phyloP scores from a whole-genome alignment of 92 coral and sea anemone genomes.

The Galaxea fascicularis region DNA sequence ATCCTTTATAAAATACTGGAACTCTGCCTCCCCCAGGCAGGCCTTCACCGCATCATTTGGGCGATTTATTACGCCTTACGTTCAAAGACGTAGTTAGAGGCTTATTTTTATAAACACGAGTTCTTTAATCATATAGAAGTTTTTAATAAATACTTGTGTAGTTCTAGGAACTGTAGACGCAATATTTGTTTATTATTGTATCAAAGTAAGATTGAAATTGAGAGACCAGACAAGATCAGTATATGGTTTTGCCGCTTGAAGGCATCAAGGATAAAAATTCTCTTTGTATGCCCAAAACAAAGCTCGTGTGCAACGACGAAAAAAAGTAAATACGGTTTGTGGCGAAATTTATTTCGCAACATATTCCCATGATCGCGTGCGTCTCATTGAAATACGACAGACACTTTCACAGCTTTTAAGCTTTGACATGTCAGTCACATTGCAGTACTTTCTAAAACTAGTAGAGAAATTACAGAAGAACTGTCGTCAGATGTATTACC shows the following conservation, averaged over 20 bases:
- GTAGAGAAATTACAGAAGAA: neutral
- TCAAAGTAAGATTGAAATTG: neutral
- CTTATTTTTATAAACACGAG: constrained; percentile 22
- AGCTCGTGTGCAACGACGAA: neutral
- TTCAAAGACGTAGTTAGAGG: neutral
- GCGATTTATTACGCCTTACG: neutral
- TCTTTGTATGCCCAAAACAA: neutral
- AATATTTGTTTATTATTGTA: constrained; percentile 7
- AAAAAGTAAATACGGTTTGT: neutral
- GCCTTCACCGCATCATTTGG: neutral
- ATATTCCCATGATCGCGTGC: neutral
- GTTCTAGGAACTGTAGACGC: neutral
- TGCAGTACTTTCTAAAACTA: neutral
- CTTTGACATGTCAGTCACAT: neutral
- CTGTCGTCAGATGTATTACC: neutral
- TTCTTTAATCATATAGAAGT: neutral
- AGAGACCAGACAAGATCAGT: neutral
- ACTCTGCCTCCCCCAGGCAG: neutral
- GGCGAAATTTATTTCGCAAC: constrained; percentile 31
- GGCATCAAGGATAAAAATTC: neutral
- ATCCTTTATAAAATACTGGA: neutral
- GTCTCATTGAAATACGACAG: constrained; percentile 13
- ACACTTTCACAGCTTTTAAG: neutral
- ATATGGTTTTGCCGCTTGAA: constrained; percentile 14
- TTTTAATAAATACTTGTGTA: neutral